Evolutionary conservation across 2,888 invertebrate species (phyloP).

Genomic region (Agrotis puta): DNA sequence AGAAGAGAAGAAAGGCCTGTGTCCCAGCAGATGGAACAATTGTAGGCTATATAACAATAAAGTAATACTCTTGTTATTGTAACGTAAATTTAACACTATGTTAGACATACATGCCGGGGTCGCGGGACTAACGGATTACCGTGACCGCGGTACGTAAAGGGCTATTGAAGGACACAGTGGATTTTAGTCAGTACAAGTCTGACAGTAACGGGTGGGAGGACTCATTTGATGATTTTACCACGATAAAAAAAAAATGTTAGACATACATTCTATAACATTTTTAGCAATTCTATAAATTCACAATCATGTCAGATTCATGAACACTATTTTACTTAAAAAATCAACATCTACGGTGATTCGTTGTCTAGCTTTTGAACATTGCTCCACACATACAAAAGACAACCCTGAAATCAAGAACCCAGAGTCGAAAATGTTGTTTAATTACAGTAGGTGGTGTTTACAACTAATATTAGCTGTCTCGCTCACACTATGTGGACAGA

Average conservation of each 20-base stretch:
- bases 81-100: too few relatives aligned
- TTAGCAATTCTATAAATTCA: neutral
- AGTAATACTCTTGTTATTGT: too few relatives aligned
- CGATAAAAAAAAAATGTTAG: neutral
- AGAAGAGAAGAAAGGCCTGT: too few relatives aligned
- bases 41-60: too few relatives aligned
- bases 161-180: too few relatives aligned
- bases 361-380: conserved; percentile 30
- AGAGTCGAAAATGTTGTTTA: conserved; percentile 53
- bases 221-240: too few relatives aligned
- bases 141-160: too few relatives aligned
- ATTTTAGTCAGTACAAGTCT: too few relatives aligned
- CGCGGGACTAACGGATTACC: too few relatives aligned
- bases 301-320: neutral
- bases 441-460: conserved; percentile 60
- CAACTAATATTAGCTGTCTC: conserved; percentile 71
- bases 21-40: too few relatives aligned
- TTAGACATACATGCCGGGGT: too few relatives aligned
- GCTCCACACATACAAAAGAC: conserved; percentile 20
- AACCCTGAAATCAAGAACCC: conserved; percentile 3
- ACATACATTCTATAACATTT: neutral
- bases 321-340: conserved; percentile 1
- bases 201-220: too few relatives aligned
- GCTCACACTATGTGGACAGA: conserved; percentile 68
- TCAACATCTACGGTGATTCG: conserved; percentile 6